Conservation (phyloP, 2,797 vertebrate genomes). For the Brotula barbata region DNA sequence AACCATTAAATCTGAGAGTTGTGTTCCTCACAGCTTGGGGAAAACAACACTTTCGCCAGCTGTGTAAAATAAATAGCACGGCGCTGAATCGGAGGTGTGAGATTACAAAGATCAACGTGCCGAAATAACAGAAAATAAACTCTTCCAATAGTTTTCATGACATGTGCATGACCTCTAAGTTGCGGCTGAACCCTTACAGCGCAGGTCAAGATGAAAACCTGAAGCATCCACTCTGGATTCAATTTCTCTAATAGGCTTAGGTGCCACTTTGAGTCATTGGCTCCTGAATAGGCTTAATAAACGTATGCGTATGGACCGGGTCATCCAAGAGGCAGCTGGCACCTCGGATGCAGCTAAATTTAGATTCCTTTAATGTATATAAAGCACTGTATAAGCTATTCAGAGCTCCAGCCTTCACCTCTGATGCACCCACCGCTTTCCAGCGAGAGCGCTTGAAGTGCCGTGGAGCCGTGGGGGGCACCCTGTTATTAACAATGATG, state of each 20-base stretch:
- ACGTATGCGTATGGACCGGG: conserved; percentile 19
- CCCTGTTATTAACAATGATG: conserved; percentile 42
- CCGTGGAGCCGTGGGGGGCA: conserved; percentile 45
- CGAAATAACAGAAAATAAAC: too few species aligned
- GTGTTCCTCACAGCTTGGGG: conserved; percentile 14
- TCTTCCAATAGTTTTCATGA: too few species aligned
- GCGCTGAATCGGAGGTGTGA: background rate
- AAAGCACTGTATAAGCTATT: conserved; percentile 33
- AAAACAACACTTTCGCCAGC: too few species aligned
- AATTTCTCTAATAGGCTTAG: conserved; percentile 35
- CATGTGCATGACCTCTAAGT: background rate
- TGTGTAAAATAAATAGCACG: background rate
- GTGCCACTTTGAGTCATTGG: conserved; percentile 45
- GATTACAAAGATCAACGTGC: background rate
- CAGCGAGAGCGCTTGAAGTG: conserved; percentile 6
- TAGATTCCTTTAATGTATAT: conserved; percentile 48
- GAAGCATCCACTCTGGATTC: conserved; percentile 10
- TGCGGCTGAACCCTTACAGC: background rate
- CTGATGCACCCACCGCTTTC: conserved; percentile 21
- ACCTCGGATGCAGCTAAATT: conserved; percentile 43
- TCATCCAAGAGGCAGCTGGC: conserved; percentile 43
- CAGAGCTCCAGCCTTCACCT: conserved; percentile 42
- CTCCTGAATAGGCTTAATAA: conserved; percentile 40
- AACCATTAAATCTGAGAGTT: conserved; percentile 45
- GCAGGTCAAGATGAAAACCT: conserved; percentile 18